Evolutionary conservation across 2,888 invertebrate species (phyloP).

Genomic region (Platycnemis pennipes): DNA sequence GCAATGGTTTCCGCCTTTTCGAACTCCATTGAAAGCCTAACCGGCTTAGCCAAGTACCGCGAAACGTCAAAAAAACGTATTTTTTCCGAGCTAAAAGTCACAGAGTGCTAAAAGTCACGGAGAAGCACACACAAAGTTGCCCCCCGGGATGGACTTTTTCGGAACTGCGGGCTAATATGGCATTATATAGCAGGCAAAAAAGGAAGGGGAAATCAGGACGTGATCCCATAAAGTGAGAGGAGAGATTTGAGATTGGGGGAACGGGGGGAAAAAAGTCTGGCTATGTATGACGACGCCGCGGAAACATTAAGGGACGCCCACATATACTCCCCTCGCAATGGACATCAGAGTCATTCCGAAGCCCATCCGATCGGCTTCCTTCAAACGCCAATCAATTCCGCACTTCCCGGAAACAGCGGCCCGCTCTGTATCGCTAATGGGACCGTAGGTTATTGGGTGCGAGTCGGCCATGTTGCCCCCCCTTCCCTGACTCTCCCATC

Average conservation of each 20-base stretch:
- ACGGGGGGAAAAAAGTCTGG: background rate
- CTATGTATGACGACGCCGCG: slow-evolving; percentile 42
- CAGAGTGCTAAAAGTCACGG: too few relatives aligned
- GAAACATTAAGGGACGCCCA: slow-evolving; percentile 61
- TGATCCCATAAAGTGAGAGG: background rate
- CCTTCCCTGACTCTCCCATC: slow-evolving; percentile 7
- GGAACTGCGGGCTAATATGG: background rate
- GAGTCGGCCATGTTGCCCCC: slow-evolving; percentile 34
- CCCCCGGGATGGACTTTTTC: background rate
- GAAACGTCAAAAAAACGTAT: background rate
- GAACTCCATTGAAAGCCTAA: background rate
- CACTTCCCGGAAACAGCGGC: slow-evolving; percentile 41
- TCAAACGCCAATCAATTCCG: slow-evolving; percentile 62
- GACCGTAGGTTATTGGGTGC: slow-evolving; percentile 60
- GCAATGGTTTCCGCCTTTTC: background rate
- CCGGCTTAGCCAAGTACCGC: background rate
- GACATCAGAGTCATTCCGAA: slow-evolving; percentile 39
- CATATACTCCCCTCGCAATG: background rate
- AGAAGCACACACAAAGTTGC: background rate
- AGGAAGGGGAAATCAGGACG: background rate
- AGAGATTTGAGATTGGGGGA: background rate
- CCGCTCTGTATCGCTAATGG: slow-evolving; percentile 51
- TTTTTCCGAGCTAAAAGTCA: too few relatives aligned
- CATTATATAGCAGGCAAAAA: too few relatives aligned
- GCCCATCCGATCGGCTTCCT: slow-evolving; percentile 38